A percentile compares a stretch with the other conserved stretches of the same genome.
Evolutionary conservation across 1,140 invertebrate species (phyloP).

Genomic region (Calycopis cecrops): DNA sequence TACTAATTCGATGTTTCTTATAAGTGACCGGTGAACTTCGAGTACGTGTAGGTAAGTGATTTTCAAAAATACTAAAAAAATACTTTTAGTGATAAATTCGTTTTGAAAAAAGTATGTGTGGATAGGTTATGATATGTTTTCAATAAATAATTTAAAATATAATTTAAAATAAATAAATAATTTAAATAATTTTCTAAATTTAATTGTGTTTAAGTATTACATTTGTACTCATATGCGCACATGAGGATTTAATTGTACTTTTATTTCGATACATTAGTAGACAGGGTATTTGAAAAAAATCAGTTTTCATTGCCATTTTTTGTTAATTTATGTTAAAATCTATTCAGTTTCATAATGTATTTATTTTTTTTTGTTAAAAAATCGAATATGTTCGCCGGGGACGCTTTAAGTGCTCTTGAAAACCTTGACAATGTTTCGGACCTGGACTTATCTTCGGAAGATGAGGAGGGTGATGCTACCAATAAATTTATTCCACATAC

Average conservation of each 20-base stretch:
- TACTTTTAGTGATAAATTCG: conserved; percentile 29
- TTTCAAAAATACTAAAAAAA: conserved; percentile 33
- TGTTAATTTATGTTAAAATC: conserved; percentile 21
- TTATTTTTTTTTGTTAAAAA: conserved; percentile 31
- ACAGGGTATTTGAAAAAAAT: conserved; percentile 22
- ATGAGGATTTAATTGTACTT: no score
- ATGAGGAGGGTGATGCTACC: conserved; percentile 27
- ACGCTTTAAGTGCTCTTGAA: conserved; percentile 23
- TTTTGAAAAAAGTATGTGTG: conserved; percentile 27
- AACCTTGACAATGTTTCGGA: conserved; percentile 26
- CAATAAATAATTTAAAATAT: conserved; percentile 27
- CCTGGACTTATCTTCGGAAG: conserved; percentile 30
- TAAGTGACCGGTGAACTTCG: conserved; percentile 29
- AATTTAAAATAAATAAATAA: no score
- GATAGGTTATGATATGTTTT: conserved; percentile 31
- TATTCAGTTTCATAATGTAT: no score
- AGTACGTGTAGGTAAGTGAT: conserved; percentile 27
- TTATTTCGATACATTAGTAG: no score
- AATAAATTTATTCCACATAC: conserved; percentile 24
- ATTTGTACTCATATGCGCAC: conserved; percentile 35
- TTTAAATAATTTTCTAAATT: no score
- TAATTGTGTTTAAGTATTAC: no score
- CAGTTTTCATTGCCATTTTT: conserved; percentile 21
- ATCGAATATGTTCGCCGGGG: conserved; percentile 28
- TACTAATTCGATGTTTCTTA: no score